phyloP scores from a whole-genome alignment of 2,888 invertebrate species.

The Lasius fuliginosus region DNA sequence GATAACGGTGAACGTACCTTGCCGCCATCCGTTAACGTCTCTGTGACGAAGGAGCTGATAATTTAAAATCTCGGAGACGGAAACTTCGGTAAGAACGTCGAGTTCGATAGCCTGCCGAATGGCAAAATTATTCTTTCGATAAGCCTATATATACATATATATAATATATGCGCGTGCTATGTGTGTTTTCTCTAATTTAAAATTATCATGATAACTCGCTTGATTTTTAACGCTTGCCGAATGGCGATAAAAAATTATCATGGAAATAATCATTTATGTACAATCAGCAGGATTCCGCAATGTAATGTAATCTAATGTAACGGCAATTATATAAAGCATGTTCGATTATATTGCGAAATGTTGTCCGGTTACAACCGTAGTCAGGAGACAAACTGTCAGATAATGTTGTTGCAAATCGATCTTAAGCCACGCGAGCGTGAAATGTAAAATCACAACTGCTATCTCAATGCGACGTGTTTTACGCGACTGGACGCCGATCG shows the following conservation, averaged over 20 bases:
- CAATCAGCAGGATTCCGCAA: neutral
- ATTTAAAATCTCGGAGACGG: conserved; percentile 4
- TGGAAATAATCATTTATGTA: neutral
- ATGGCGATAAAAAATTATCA: conserved; percentile 11
- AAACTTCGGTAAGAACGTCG: neutral
- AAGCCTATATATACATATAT: neutral
- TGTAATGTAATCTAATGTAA: neutral
- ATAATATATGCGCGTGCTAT: no score
- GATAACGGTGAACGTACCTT: conserved; percentile 37
- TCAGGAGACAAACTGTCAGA: conserved; percentile 23
- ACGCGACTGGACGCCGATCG: conserved; percentile 62
- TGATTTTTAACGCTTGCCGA: neutral
- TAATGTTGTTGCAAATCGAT: conserved; percentile 17
- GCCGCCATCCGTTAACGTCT: conserved; percentile 41
- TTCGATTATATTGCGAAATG: neutral
- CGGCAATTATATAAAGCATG: neutral
- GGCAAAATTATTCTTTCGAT: conserved; percentile 37
- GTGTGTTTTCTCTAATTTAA: neutral
- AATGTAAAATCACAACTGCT: conserved; percentile 58
- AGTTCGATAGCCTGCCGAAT: neutral
- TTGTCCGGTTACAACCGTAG: neutral
- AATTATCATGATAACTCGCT: neutral
- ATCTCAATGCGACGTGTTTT: conserved; percentile 45
- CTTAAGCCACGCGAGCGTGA: conserved; percentile 6
- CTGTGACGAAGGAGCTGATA: conserved; percentile 46